These are phyloP conservation scores for Drosophila malerkotliana DNA, from an alignment of 1,140 invertebrate genomes.

Conservation along the genomic window DNA sequence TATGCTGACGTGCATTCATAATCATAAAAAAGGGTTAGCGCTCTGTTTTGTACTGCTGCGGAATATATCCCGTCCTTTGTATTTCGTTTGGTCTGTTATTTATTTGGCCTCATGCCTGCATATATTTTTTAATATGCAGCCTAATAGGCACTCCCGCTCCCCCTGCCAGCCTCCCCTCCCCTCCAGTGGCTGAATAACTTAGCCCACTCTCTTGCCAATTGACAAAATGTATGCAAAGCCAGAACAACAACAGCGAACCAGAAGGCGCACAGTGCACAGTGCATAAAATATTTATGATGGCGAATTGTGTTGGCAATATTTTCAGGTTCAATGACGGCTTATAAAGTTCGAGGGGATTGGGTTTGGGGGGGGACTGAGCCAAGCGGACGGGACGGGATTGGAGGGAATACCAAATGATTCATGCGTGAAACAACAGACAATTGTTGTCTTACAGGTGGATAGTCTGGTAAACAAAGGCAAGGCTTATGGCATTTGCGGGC, in stretches of 20 bases:
- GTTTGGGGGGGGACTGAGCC: background rate
- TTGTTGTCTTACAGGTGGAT: conserved; percentile 46
- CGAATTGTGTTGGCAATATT: conserved; percentile 78
- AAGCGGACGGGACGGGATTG: background rate
- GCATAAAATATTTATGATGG: conserved; percentile 81
- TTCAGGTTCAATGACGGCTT: conserved; percentile 72
- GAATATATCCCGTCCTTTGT: conserved; percentile 15
- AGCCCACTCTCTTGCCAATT: conserved; percentile 26
- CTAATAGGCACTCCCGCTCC: conserved; percentile 68
- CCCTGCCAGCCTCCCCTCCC: conserved; percentile 4
- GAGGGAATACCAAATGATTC: conserved; percentile 36
- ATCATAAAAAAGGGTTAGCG: conserved; percentile 79
- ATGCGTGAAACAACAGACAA: conserved; percentile 47
- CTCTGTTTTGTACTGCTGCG: conserved; percentile 35
- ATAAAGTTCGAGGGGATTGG: conserved; percentile 20
- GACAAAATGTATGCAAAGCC: conserved; percentile 78
- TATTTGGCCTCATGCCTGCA: conserved; percentile 66
- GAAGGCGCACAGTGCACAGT: conserved; percentile 32
- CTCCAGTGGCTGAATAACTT: conserved; percentile 2
- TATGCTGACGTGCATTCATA: conserved; percentile 82
- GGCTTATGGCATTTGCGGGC: conserved; percentile 6
- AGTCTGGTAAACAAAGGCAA: conserved; percentile 17
- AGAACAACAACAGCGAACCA: conserved; percentile 42
- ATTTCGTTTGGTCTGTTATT: conserved; percentile 65
- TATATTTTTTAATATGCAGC: conserved; percentile 75